Evolutionary conservation across 2,113 vertebrate species (phyloP).

Genomic region (Fregetta grallaria): DNA sequence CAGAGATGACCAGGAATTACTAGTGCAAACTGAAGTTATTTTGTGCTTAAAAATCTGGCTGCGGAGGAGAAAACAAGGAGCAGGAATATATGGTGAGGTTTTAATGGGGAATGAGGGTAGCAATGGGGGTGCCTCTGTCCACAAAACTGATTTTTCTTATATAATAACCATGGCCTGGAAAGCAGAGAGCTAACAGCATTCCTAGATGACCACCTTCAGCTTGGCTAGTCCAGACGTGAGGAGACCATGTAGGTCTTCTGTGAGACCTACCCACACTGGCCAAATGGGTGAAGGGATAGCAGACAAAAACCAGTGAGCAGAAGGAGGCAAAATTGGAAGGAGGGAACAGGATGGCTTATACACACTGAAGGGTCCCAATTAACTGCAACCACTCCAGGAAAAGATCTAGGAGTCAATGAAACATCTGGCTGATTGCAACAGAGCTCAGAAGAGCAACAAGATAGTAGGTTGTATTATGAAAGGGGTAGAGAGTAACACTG

Average conservation of each 20-base stretch:
- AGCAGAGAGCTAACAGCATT: neutral
- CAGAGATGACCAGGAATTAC: neutral
- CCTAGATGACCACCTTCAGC: neutral
- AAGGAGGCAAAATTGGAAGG: neutral
- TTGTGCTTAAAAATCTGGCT: neutral
- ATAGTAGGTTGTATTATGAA: slow-evolving; percentile 2
- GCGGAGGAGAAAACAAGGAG: neutral
- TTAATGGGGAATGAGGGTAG: neutral
- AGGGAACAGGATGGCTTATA: slow-evolving; percentile 36
- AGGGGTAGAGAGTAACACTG: neutral
- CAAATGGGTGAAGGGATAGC: neutral
- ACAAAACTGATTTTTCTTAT: neutral
- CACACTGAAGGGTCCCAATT: slow-evolving; percentile 20
- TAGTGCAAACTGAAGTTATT: neutral
- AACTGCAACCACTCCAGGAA: slow-evolving; percentile 32
- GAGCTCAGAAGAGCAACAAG: slow-evolving; percentile 40
- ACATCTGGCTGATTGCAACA: slow-evolving; percentile 63
- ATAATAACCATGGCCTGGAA: neutral
- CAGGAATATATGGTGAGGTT: neutral
- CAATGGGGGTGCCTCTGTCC: neutral
- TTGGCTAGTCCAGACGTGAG: neutral
- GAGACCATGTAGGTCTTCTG: neutral
- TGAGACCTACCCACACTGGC: rapidly evolving
- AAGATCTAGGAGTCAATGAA: slow-evolving; percentile 56
- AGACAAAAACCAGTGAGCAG: neutral